Evolutionary conservation across 2,113 vertebrate species (phyloP).

Genomic region (Malurus cyaneus): DNA sequence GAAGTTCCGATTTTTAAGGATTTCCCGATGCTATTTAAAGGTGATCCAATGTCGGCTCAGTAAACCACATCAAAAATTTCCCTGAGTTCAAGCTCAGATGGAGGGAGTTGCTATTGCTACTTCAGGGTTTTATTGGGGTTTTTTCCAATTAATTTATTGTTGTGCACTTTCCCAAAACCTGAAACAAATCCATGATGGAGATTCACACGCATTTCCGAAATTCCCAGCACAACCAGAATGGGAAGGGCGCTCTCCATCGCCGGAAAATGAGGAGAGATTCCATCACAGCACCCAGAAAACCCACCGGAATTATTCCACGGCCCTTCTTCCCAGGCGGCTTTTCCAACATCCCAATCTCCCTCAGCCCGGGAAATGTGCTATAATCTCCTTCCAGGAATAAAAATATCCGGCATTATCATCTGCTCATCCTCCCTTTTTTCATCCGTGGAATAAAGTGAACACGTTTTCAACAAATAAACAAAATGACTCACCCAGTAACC

Average conservation of each 20-base stretch:
- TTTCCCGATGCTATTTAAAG: too few species aligned
- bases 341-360: background rate
- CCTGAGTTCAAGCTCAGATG: background rate
- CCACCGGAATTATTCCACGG: background rate
- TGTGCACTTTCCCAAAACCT: background rate
- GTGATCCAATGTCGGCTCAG: too few species aligned
- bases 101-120: background rate
- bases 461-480: background rate
- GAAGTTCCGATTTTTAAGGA: too few species aligned
- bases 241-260: rapidly evolving
- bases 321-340: background rate
- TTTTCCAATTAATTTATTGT: background rate
- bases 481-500: background rate
- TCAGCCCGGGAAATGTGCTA: background rate
- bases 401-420: background rate
- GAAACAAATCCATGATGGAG: background rate
- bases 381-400: constrained; percentile 41
- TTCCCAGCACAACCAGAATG: background rate
- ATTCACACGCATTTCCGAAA: background rate
- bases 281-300: background rate
- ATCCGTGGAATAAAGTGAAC: background rate
- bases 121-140: rapidly evolving
- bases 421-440: background rate
- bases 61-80: too few species aligned
- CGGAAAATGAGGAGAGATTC: background rate